Conservation (phyloP, 2,888 invertebrate species). For the Cephonodes hylas region DNA sequence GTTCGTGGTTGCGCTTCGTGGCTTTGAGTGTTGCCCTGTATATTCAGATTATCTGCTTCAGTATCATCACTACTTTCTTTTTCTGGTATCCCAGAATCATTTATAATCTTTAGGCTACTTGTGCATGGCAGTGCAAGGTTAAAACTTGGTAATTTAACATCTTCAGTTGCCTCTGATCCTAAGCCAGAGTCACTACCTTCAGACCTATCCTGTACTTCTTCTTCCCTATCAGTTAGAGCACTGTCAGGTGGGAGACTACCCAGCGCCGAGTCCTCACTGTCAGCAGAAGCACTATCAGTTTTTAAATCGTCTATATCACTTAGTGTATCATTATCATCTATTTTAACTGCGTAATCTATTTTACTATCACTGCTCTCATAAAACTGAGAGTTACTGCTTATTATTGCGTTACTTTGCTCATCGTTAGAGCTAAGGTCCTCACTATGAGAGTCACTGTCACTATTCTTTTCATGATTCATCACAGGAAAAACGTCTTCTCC, state of each 20-base stretch:
- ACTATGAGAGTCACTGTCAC: constrained; percentile 71
- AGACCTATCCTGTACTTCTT: constrained; percentile 85
- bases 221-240: constrained; percentile 71
- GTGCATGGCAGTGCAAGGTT: constrained; percentile 57
- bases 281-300: constrained; percentile 77
- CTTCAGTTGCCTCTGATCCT: constrained; percentile 87
- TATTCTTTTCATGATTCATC: constrained; percentile 60
- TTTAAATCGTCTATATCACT: constrained; percentile 79
- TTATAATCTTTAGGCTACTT: constrained; percentile 39
- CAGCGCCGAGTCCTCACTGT: constrained; percentile 83
- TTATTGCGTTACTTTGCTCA: constrained; percentile 65
- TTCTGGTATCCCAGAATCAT: constrained; percentile 28
- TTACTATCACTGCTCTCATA: constrained; percentile 78
- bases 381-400: constrained; percentile 71
- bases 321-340: constrained; percentile 75
- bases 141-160: constrained; percentile 65
- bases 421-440: constrained; percentile 67
- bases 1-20: constrained; percentile 35
- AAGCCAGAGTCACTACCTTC: constrained; percentile 93
- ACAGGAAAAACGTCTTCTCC: constrained; percentile 46
- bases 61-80: constrained; percentile 29
- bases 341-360: constrained; percentile 72
- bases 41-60: constrained; percentile 31
- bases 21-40: constrained; percentile 32
- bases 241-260: constrained; percentile 81